Percentiles rank a stretch among this genome's conserved stretches.
Conservation (phyloP, 2,888 invertebrate species). For the Microplitis manilae region DNA sequence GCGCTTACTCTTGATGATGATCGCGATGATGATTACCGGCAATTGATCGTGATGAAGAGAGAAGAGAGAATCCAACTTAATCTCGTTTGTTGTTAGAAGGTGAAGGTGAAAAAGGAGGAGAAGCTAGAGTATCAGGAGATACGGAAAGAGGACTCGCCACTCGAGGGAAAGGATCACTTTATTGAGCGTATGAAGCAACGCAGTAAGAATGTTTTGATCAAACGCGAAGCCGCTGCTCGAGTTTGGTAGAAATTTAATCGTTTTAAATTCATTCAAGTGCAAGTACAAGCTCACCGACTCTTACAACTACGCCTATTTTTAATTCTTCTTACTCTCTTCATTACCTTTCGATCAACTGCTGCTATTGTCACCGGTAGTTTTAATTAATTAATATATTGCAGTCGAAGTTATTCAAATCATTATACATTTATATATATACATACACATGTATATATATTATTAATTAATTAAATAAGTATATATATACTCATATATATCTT, state of each 20-base stretch:
- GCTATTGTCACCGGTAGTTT: neutral
- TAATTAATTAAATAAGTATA: neutral
- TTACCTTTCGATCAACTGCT: neutral
- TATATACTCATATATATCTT: neutral
- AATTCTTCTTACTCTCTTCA: neutral
- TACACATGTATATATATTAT: neutral
- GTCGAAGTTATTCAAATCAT: neutral
- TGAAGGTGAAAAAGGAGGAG: neutral
- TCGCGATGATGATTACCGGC: conserved; percentile 47
- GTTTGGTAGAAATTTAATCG: conserved; percentile 57
- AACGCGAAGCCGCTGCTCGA: conserved; percentile 65
- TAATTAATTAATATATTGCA: neutral
- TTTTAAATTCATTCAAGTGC: neutral
- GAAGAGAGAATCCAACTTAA: conserved; percentile 52
- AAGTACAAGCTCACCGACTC: neutral
- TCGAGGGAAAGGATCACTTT: conserved; percentile 63
- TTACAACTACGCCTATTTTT: neutral
- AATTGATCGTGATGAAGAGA: conserved; percentile 34
- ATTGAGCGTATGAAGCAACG: conserved; percentile 68
- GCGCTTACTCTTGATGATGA: conserved; percentile 34
- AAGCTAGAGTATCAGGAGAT: conserved; percentile 25
- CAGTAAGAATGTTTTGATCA: conserved; percentile 67
- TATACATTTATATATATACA: conserved; percentile 4
- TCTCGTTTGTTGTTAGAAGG: conserved; percentile 66
- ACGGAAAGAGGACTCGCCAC: conserved; percentile 56